phyloP scores from a whole-genome alignment of 2,888 invertebrate species.

The Rhagophthalmus giganteus region DNA sequence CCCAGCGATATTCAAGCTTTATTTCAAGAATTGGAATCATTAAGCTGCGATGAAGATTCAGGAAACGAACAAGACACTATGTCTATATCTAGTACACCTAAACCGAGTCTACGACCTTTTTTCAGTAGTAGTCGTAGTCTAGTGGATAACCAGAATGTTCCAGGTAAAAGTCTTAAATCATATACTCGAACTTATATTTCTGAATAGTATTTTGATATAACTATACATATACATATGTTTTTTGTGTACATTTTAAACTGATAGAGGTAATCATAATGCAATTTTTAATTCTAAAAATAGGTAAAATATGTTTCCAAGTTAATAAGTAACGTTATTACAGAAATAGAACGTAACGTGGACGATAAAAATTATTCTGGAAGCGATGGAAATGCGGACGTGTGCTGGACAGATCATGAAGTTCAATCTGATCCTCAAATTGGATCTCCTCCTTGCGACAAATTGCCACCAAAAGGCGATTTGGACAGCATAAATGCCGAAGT shows the following conservation, averaged over 20 bases:
- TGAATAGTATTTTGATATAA: no score
- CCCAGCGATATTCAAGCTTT: conserved; percentile 91
- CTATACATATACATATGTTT: neutral
- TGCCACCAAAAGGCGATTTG: conserved; percentile 42
- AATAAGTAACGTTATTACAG: conserved; percentile 31
- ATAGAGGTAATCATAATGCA: no score
- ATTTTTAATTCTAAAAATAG: no score
- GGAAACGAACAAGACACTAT: conserved; percentile 96
- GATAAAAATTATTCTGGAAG: conserved; percentile 59
- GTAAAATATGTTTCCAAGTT: no score
- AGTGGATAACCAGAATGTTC: conserved; percentile 50
- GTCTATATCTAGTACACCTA: conserved; percentile 95
- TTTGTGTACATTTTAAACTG: no score
- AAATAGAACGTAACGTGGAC: conserved; percentile 47
- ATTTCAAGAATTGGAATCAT: conserved; percentile 93
- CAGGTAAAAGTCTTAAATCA: conserved; percentile 23
- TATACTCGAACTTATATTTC: no score
- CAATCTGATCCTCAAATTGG: conserved; percentile 66
- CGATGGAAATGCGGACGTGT: conserved; percentile 58
- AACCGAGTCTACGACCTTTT: conserved; percentile 92
- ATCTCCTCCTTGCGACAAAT: conserved; percentile 61
- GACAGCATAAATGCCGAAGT: conserved; percentile 43
- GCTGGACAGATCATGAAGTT: conserved; percentile 70
- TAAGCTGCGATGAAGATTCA: conserved; percentile 85
- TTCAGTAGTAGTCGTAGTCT: conserved; percentile 89